Evolutionary conservation across 2,797 vertebrate species (phyloP), one percentile per base, ranked within the genome.

Genomic region (Chelidonichthys spinosus): DNA sequence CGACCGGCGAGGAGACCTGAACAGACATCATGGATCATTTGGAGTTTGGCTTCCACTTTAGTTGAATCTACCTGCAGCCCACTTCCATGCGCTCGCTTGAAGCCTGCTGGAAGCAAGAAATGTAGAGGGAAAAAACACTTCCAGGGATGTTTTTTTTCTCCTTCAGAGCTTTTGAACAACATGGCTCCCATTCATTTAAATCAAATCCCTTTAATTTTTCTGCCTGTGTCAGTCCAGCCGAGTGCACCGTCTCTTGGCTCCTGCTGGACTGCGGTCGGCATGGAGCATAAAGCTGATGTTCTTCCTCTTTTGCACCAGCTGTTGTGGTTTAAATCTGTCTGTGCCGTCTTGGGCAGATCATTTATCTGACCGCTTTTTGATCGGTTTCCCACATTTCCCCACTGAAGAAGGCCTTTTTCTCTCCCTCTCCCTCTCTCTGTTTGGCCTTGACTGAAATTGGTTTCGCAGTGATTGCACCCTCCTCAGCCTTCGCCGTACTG

Each of bases 241-340:
- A 39, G 61, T 85, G 62, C 78, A 76, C 75, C n/a, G 53, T 77
- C 66, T 83, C 71, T 86, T 85, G 88, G 90, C 85, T 87, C 82
- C 72, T 25, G 69, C 70, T 64, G 76, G 70, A 76, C 78, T 75
- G 83, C 8, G 85, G 82, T 89, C 60, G 60, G 74, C 85, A 81
- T 13, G 10, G 74, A 88, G 78, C 76, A 78, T 74, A 69, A 85
- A 87, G 81, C 79, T 74, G 84, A 86, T 88, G 85, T 89, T 88
- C 82, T 84, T 77, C 81, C 69, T 54, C 82, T 61, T 78, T 75
- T 87, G 67, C 82, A 83, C 87, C 90, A 93, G 91, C 92, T 93
- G 91, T 87, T 91, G 91, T 88, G 91, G 88, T 91, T 92, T 91
- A 76, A 91, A 87, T 92, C 85, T 81, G 83, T 84, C 82, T 85